Evolutionary conservation across 2,888 invertebrate species (phyloP).

Genomic region (Drosophila monieri): DNA sequence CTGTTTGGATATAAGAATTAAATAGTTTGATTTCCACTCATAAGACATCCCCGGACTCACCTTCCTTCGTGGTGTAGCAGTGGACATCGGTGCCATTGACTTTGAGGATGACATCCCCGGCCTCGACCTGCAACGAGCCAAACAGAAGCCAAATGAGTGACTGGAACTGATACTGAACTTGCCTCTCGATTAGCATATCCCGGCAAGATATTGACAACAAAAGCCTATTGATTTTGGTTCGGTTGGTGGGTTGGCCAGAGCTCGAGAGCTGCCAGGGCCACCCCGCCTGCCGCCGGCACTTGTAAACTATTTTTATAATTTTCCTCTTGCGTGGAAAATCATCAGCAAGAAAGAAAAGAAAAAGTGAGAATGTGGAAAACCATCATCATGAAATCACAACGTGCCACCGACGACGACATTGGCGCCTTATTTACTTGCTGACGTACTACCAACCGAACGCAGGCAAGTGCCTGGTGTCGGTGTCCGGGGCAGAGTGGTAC

Average conservation of each 20-base stretch:
- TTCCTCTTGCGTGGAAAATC: constrained; percentile 49
- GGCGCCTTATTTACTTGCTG: constrained; percentile 62
- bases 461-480: constrained; percentile 16
- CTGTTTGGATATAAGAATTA: constrained; percentile 84
- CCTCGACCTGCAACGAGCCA: constrained; percentile 89
- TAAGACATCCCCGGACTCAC: constrained; percentile 83
- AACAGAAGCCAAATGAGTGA: constrained; percentile 17
- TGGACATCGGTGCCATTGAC: constrained; percentile 97
- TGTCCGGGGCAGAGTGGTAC: constrained; percentile 40
- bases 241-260: too few relatives aligned
- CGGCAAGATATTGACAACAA: constrained; percentile 32
- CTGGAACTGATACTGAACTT: not conserved
- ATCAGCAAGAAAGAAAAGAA: constrained; percentile 1
- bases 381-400: constrained; percentile 45
- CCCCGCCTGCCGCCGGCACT: constrained; percentile 60
- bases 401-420: constrained; percentile 50
- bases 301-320: constrained; percentile 76
- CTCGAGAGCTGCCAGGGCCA: not conserved
- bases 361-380: constrained; percentile 10
- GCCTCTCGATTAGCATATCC: constrained; percentile 6
- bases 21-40: not conserved
- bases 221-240: constrained; percentile 55
- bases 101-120: constrained; percentile 96
- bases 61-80: constrained; percentile 96
- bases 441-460: constrained; percentile 54